Evolutionary conservation across 2,113 vertebrate species (phyloP).

Genomic region (Oreochromis niloticus): DNA sequence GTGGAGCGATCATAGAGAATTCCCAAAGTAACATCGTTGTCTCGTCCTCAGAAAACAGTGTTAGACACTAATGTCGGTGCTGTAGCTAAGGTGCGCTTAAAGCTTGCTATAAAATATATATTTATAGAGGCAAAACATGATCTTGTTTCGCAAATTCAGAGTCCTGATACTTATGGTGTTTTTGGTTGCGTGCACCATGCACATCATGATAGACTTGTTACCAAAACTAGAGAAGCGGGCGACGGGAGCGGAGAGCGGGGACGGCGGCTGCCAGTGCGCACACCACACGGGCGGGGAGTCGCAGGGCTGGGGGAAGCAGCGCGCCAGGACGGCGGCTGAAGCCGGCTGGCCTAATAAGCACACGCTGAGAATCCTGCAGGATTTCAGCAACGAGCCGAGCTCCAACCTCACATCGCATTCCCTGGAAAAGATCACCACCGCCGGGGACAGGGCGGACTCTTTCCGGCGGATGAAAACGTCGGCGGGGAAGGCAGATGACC

Average conservation of each 20-base stretch:
- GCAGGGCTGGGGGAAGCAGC: constrained; percentile 69
- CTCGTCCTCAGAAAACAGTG: constrained; percentile 26
- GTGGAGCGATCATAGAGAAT: constrained; percentile 30
- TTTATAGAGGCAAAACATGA: constrained; percentile 73
- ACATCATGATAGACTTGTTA: constrained; percentile 89
- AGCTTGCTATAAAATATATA: neutral
- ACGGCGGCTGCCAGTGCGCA: constrained; percentile 78
- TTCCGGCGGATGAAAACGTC: constrained; percentile 13
- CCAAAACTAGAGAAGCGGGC: constrained; percentile 83
- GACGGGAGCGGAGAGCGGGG: constrained; percentile 58
- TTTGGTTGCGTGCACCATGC: constrained; percentile 87
- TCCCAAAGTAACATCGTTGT: constrained; percentile 2
- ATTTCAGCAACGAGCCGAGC: constrained; percentile 88
- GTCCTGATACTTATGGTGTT: constrained; percentile 87
- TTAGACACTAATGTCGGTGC: constrained; percentile 32
- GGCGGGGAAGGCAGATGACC: constrained; percentile 30
- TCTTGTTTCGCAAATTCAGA: constrained; percentile 86
- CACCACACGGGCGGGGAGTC: constrained; percentile 66
- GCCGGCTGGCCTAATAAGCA: constrained; percentile 88
- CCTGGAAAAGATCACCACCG: constrained; percentile 73
- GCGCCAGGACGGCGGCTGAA: constrained; percentile 64
- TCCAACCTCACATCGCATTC: constrained; percentile 86
- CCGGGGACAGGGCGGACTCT: constrained; percentile 49
- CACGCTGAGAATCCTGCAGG: constrained; percentile 87
- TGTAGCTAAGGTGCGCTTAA: constrained; percentile 21